These are phyloP conservation scores for Cydia fagiglandana DNA, from an alignment of 1,140 invertebrate species.

Conservation along the genomic window DNA sequence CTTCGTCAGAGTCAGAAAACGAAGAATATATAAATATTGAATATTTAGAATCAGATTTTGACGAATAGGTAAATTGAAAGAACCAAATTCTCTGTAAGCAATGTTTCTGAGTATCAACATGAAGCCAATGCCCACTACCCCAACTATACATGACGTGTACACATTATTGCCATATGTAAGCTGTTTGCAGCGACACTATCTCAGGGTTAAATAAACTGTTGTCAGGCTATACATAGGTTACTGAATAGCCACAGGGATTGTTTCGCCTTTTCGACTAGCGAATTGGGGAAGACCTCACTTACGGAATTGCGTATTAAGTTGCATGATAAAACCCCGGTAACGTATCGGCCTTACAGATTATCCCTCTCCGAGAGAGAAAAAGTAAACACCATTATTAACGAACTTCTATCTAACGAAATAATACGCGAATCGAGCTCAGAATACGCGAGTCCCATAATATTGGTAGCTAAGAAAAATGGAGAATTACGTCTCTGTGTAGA, in stretches of 20 bases:
- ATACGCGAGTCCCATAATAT: constrained; percentile 32
- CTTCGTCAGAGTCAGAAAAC: no score
- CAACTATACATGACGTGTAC: no score
- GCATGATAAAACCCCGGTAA: constrained; percentile 31
- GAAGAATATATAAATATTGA: no score
- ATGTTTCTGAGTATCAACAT: no score
- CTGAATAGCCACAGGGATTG: constrained; percentile 22
- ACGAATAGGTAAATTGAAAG: no score
- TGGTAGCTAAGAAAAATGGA: constrained; percentile 32
- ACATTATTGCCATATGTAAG: no score
- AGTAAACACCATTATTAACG: constrained; percentile 15
- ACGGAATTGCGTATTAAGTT: constrained; percentile 32
- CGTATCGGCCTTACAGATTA: constrained; percentile 32
- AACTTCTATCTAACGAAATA: neutral
- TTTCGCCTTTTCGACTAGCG: constrained; percentile 22
- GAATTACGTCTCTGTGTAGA: constrained; percentile 27
- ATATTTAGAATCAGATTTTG: no score
- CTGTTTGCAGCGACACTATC: no score
- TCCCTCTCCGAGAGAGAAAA: constrained; percentile 25
- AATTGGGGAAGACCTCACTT: constrained; percentile 25
- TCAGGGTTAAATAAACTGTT: no score
- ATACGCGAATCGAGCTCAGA: constrained; percentile 25
- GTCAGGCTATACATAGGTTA: no score
- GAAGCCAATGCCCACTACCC: no score
- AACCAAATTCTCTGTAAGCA: no score